Evolutionary conservation across 2,113 vertebrate species (phyloP).

Genomic region (Mastomys natalensis): DNA sequence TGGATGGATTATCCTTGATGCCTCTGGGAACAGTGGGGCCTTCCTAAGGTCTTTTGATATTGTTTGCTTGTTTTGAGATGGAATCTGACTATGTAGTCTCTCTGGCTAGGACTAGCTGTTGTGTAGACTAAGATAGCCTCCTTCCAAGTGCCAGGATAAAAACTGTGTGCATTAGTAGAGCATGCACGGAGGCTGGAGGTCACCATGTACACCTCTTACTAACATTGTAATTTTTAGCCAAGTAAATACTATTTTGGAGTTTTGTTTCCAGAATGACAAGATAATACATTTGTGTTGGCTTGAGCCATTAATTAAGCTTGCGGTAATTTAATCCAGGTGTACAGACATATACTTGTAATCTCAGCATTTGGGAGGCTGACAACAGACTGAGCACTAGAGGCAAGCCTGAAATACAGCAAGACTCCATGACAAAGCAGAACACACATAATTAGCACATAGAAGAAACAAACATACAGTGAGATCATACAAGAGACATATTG

Average conservation of each 20-base stretch:
- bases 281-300: neutral
- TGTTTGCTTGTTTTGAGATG: neutral
- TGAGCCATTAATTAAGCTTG: neutral
- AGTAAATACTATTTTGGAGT: neutral
- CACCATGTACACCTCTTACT: neutral
- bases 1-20: neutral
- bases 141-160: neutral
- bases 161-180: neutral
- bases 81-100: neutral
- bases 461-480: neutral
- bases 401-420: neutral
- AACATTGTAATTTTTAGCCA: neutral
- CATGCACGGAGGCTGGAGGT: neutral
- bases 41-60: neutral
- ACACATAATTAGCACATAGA: neutral
- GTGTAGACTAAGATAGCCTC: neutral
- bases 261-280: neutral
- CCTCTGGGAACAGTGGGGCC: neutral
- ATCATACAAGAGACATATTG: too few relatives aligned
- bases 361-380: neutral
- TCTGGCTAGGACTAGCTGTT: neutral
- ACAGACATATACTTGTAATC: neutral
- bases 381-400: neutral
- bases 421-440: neutral
- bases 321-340: neutral